Conservation (phyloP, 2,888 invertebrate genomes). For the Sphinx pinastri region DNA sequence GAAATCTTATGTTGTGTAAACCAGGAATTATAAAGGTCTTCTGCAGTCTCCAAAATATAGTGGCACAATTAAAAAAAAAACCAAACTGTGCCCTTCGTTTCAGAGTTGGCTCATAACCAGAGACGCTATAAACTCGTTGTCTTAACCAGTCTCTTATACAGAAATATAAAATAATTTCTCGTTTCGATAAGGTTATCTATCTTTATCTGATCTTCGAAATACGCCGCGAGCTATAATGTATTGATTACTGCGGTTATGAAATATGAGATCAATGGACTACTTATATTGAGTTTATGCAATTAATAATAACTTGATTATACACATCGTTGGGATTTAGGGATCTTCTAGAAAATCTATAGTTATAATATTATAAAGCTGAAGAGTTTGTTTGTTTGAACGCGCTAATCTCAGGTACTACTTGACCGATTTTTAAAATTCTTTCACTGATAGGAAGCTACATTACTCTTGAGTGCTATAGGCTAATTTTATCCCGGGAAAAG, state of each 20-base stretch:
- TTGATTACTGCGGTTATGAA: constrained; percentile 14
- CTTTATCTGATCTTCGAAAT: not conserved
- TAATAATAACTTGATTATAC: not conserved
- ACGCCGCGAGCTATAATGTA: not conserved
- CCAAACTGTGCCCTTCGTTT: not conserved
- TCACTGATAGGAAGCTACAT: too few relatives aligned
- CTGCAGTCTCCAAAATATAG: not conserved
- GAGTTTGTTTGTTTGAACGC: too few relatives aligned
- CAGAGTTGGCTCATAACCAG: not conserved
- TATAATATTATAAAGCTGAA: too few relatives aligned
- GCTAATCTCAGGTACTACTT: too few relatives aligned
- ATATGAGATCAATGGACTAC: constrained; percentile 1
- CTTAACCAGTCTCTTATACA: not conserved
- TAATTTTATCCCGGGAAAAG: too few relatives aligned
- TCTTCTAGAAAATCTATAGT: too few relatives aligned
- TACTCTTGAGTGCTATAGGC: too few relatives aligned
- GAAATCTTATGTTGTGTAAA: too few relatives aligned
- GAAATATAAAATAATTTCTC: not conserved
- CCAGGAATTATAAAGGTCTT: not conserved
- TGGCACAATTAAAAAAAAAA: not conserved
- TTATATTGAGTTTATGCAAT: not conserved
- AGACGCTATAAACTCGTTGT: too few relatives aligned
- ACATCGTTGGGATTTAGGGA: too few relatives aligned
- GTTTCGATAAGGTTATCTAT: not conserved
- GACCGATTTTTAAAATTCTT: too few relatives aligned